A percentile compares a stretch with the other conserved stretches of the same genome.
Conservation (phyloP, 2,888 invertebrate genomes). For the Dastarcus helophoroides region DNA sequence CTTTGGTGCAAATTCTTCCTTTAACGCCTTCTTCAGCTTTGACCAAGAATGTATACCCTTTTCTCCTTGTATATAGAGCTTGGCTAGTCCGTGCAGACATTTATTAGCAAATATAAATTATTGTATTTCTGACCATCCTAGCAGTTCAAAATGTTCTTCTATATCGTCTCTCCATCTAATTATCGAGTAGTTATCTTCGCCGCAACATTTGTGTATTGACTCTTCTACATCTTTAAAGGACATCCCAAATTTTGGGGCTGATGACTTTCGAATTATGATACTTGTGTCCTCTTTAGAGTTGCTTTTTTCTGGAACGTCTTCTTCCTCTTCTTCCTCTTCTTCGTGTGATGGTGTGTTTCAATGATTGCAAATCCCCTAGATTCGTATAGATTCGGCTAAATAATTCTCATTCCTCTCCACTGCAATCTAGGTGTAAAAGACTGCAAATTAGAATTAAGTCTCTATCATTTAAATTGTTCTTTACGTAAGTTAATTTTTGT, state of each 20-base stretch:
- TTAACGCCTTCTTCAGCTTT: constrained; percentile 9
- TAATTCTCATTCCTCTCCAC: constrained; percentile 1
- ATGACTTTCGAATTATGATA: background rate
- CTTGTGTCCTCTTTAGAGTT: background rate
- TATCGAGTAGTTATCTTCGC: constrained; percentile 11
- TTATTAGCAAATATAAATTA: constrained; percentile 17
- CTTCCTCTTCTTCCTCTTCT: constrained; percentile 6
- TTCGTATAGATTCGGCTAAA: constrained; percentile 3
- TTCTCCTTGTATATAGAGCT: constrained; percentile 13
- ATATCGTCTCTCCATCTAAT: constrained; percentile 14
- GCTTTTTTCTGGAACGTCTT: constrained; percentile 3
- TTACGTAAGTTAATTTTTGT: constrained; percentile 6
- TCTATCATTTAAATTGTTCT: background rate
- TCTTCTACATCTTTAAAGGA: constrained; percentile 16
- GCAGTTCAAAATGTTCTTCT: constrained; percentile 13
- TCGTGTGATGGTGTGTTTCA: background rate
- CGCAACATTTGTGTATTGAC: constrained; percentile 11
- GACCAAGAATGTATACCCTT: constrained; percentile 13
- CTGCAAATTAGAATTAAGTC: constrained; percentile 8
- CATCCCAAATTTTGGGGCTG: constrained; percentile 9
- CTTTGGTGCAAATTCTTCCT: constrained; percentile 11
- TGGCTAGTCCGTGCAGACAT: constrained; percentile 14
- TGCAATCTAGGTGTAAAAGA: constrained; percentile 2
- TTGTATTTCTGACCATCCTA: constrained; percentile 16
- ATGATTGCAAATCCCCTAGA: constrained; percentile 4